A percentile compares a stretch with the other conserved stretches of the same genome.
These are phyloP conservation scores for Dolichopus griseipennis DNA, from an alignment of 2,888 invertebrate species.

Conservation along the genomic window DNA sequence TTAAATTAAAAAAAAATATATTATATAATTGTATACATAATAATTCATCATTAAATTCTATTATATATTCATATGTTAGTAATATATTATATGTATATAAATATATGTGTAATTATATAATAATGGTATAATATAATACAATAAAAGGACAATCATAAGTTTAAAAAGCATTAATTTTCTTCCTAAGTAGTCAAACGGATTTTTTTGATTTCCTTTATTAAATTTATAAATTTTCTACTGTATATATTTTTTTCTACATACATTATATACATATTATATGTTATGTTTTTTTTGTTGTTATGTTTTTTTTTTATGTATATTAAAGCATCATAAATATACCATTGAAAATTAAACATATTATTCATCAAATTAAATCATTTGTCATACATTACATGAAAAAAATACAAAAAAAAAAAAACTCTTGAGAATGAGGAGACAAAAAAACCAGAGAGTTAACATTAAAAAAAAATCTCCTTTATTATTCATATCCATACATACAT, in stretches of 20 bases:
- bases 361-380: constrained; percentile 6
- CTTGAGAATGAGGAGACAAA: neutral
- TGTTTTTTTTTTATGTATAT: no score
- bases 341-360: constrained; percentile 6
- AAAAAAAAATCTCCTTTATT: neutral
- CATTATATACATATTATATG: neutral
- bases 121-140: neutral
- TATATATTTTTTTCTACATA: neutral
- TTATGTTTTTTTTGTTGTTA: no score
- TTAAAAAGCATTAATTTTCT: neutral
- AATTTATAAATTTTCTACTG: neutral
- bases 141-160: neutral
- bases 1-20: no score
- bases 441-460: neutral
- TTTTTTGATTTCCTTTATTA: no score
- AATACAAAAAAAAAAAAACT: neutral
- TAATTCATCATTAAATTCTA: no score
- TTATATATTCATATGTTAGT: neutral
- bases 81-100: neutral
- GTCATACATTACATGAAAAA: neutral
- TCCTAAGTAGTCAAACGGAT: neutral
- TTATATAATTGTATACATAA: no score
- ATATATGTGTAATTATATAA: neutral
- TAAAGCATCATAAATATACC: neutral
- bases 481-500: neutral